Base-by-base conservation (phyloP, 2,797 vertebrate species). In the Ispidina lecontei region DNA sequence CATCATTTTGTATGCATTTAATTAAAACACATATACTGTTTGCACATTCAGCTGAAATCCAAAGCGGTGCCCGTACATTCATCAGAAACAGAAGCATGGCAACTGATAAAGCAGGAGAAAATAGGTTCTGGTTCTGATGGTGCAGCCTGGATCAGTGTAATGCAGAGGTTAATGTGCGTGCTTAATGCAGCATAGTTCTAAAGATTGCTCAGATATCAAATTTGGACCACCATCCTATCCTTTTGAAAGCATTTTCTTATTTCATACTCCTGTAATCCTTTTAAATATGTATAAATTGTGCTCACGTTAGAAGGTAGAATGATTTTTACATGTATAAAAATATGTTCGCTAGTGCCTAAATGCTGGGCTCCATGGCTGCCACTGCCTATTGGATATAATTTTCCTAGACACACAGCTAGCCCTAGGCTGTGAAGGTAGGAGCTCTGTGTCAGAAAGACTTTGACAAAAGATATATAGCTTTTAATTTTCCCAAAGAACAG, bases 381-480 rank as follows among this genome's bases (percentile, higher is more conserved):
- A 91, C 84, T 85, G 84, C 88, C 94, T 91, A 91, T 94, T 93
- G 91, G 91, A 70, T 39, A 87, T 97, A 94, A 96, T 93, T 65
- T 82, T 65, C 56, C 84, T 78, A 95, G 94, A 91, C 93, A 88
- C 82, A 75, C 75, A 90, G 91, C 91, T 96, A 95, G 91, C 97
- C 96, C 87, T 82, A 93, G 93, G 96, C 96, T 94, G 67, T 70
- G 80, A 90, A 87, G 89, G 84, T 96, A 93, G 91, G 89, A 96
- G 94, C 91, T 93, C 71, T 80, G 71, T 94, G 93, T 97, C 97
- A 96, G 93, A 95, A 95, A 96, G 85, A 91, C 92, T 96, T 95
- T 95, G 91, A 94, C 84, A 95, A 89, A 94, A 96, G 96, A 97
- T 95, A 96, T 94, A 96, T 96, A 95, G 90, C 92, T 97, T 98